Base-by-base conservation (phyloP, 1,140 invertebrate species). In the Drosophila truncata region DNA sequence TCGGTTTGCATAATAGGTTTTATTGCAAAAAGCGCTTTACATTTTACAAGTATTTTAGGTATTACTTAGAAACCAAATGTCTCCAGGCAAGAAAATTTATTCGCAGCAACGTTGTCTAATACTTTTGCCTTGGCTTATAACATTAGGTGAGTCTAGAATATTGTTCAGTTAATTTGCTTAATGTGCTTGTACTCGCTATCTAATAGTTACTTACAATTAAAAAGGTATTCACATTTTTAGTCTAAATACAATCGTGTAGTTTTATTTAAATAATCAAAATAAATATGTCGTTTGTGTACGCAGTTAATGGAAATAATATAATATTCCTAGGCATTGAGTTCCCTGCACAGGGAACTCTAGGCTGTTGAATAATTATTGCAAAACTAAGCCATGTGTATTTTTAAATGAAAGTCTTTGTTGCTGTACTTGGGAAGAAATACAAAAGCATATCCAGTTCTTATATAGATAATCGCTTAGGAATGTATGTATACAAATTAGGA, bases 1-100 rank as follows among this genome's bases (percentile, higher is more conserved):
- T 82, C 67, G 72, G 79, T 78, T 85, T 74, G 73, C 72, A 87
- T 87, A 78, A 61, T 80, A 84, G 74, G 58, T 88, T 92, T 92
- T 92, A 92, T 92, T 92, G 91, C 91, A 92, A 92, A 92, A 92
- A 92, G 91, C 91, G 91, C 91, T 92, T 92, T 91, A 92, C 87
- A 92, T 78, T 72, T 80, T 84, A 88, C 63, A 88, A 80, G 47
- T 86, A 83, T 80, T 78, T 80, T 84, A 67, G 69, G 37, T 72
- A 44, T 58, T 59, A 83, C 55, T 61, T 78, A 82, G 72, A 82
- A 86, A 63, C 66, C 75, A 69, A 82, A 75, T 82, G 83, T 80
- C 75, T 71, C 64, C 71, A 87, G 77, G 73, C 83, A 88, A 88
- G 80, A 87, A 87, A 88, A 71, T 60, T 62, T 46, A 83, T 59